Percentiles rank a stretch among this genome's conserved stretches.
phyloP scores from a whole-genome alignment of 2,888 invertebrate genomes.

The Chrysomela aeneicollis region DNA sequence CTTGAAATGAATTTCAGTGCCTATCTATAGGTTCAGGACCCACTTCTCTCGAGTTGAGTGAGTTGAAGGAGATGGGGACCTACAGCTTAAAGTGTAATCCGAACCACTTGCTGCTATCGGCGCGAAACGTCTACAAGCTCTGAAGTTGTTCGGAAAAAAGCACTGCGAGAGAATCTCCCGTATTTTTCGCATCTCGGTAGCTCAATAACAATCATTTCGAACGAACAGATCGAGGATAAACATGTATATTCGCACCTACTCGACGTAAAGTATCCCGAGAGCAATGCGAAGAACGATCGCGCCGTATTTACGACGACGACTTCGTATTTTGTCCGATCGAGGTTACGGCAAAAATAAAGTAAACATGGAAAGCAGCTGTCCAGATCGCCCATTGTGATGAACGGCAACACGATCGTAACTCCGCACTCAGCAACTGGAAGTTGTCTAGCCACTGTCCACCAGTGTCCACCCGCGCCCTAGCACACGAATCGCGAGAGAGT shows the following conservation, averaged over 20 bases:
- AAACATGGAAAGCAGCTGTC: constrained; percentile 30
- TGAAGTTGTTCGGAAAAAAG: no score
- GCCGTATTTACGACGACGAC: constrained; percentile 15
- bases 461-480: constrained; percentile 29
- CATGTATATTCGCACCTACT: background rate
- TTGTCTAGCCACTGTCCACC: constrained; percentile 33
- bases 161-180: no score
- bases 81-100: no score
- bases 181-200: no score
- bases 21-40: no score
- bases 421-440: constrained; percentile 29
- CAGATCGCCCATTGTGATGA: constrained; percentile 37
- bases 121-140: no score
- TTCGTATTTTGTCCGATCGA: constrained; percentile 11
- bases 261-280: background rate
- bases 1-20: no score
- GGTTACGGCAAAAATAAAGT: constrained; percentile 21
- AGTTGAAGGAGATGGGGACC: no score
- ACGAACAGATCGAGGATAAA: no score
- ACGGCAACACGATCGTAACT: constrained; percentile 32
- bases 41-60: no score
- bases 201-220: no score
- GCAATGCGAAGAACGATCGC: background rate
- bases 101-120: no score
- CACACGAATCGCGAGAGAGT: constrained; percentile 24